Percentiles rank a stretch among this genome's conserved stretches.
phyloP scores from a whole-genome alignment of 2,113 vertebrate genomes.

The Pristiophorus japonicus region DNA sequence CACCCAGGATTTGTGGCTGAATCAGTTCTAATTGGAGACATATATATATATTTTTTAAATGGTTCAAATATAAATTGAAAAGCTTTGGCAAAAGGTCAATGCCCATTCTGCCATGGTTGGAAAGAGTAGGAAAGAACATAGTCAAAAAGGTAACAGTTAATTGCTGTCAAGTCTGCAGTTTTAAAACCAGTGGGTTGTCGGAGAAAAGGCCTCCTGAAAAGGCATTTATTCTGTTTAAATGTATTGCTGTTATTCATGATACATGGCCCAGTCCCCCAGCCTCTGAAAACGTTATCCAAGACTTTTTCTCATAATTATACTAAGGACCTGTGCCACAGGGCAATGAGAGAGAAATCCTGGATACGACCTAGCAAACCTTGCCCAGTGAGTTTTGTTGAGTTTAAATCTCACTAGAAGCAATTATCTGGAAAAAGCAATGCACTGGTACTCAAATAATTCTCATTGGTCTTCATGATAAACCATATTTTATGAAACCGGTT shows the following conservation, averaged over 20 bases:
- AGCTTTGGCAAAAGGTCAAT: background rate
- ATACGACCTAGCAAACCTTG: background rate
- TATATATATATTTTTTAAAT: background rate
- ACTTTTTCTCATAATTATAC: too few relatives aligned
- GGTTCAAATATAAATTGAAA: background rate
- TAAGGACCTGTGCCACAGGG: too few relatives aligned
- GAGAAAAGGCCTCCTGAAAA: background rate
- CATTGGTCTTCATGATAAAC: background rate
- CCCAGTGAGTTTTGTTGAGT: background rate
- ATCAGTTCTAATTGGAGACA: background rate
- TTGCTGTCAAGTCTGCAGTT: background rate
- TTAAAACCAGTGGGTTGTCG: background rate
- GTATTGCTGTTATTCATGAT: too few relatives aligned
- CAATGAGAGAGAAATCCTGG: background rate
- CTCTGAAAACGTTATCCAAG: too few relatives aligned
- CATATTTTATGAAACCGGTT: background rate
- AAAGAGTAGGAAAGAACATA: background rate
- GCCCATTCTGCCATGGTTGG: background rate
- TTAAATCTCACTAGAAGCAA: background rate
- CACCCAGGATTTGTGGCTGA: background rate
- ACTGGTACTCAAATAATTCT: background rate
- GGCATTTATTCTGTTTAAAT: too few relatives aligned
- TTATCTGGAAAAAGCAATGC: background rate
- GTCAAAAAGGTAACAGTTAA: background rate
- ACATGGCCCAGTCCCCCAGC: too few relatives aligned